phyloP scores from a whole-genome alignment of 2,888 invertebrate genomes.

The Auanema sp. region DNA sequence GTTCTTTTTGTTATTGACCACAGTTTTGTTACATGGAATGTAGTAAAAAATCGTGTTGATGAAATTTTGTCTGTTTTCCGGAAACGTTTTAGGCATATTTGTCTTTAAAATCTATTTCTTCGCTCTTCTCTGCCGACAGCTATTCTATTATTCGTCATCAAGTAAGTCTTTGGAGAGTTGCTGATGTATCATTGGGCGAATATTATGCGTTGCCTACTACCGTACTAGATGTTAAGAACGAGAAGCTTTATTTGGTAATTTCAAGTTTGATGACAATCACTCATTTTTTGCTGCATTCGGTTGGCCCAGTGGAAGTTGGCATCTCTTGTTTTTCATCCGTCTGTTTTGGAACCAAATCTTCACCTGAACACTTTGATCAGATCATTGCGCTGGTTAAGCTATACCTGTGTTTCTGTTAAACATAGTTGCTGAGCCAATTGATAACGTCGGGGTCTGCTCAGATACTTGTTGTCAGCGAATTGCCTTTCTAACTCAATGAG shows the following conservation, averaged over 20 bases:
- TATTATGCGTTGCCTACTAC: background rate
- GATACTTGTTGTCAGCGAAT: conserved; percentile 97
- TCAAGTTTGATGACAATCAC: no score
- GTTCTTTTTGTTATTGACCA: background rate
- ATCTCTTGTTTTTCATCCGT: conserved; percentile 95
- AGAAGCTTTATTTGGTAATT: background rate
- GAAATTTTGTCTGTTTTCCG: conserved; percentile 1
- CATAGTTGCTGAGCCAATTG: conserved; percentile 96
- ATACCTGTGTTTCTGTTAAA: conserved; percentile 97
- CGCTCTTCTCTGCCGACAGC: background rate
- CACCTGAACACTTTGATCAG: conserved; percentile 75
- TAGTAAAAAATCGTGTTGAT: conserved; percentile 1
- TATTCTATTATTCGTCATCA: conserved; percentile 17
- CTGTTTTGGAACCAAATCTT: conserved; percentile 85
- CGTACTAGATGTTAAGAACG: background rate
- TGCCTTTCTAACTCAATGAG: conserved; percentile 95
- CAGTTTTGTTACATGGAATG: background rate
- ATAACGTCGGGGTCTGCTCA: conserved; percentile 94
- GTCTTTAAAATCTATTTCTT: background rate
- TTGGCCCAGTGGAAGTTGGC: conserved; percentile 14
- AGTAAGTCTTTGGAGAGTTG: conserved; percentile 13
- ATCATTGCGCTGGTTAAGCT: conserved; percentile 4
- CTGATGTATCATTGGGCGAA: conserved; percentile 12
- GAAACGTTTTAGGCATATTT: background rate
- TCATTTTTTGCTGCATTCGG: background rate